These are phyloP conservation scores for Ceratina australensis DNA, from an alignment of 1,140 invertebrate species.

Conservation along the genomic window DNA sequence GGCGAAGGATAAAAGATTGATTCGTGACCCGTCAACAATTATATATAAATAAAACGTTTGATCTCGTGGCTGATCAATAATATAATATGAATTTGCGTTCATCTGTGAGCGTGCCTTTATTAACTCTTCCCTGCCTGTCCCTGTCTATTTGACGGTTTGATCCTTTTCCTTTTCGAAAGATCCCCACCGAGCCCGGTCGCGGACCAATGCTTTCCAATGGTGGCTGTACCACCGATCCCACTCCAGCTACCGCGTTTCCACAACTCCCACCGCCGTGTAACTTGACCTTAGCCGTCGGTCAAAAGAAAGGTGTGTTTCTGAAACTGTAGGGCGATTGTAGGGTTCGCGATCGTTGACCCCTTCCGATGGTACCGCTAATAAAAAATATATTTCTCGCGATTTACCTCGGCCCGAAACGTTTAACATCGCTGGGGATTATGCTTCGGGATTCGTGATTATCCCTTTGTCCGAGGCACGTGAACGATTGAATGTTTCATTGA, in stretches of 20 bases:
- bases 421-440: no score
- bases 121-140: slow-evolving; percentile 19
- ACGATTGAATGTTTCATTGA: background rate
- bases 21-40: no score
- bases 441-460: no score
- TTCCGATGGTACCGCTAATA: background rate
- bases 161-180: slow-evolving; percentile 11
- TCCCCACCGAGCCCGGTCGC: slow-evolving; percentile 26
- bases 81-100: no score
- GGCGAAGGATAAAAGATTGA: no score
- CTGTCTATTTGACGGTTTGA: background rate
- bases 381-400: background rate
- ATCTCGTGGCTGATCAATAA: no score
- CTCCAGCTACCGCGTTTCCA: background rate
- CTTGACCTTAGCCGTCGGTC: slow-evolving; percentile 44
- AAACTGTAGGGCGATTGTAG: slow-evolving; percentile 27
- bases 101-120: no score
- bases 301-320: slow-evolving; percentile 27
- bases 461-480: no score
- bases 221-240: slow-evolving; percentile 13
- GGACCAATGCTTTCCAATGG: slow-evolving; percentile 34
- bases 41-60: no score
- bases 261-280: slow-evolving; percentile 27
- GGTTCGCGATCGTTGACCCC: background rate
- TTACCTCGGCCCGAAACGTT: no score